Conservation (phyloP, 2,888 invertebrate genomes). For the Tortrix viridana region DNA sequence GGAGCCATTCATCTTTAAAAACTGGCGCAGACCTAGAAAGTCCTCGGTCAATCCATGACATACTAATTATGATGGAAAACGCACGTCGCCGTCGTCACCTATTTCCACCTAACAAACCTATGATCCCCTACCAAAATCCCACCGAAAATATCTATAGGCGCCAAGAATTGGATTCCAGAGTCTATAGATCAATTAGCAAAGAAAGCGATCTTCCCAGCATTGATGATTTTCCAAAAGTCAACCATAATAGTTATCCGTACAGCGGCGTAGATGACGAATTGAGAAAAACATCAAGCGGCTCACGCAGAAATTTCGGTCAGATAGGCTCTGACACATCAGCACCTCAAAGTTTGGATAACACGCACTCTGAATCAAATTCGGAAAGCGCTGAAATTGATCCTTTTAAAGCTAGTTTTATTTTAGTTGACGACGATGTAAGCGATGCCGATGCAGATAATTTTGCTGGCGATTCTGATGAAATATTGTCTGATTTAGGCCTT, state of each 20-base stretch:
- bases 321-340: background rate
- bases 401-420: background rate
- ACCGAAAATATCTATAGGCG: too few species aligned
- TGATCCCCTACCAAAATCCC: too few species aligned
- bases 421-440: background rate
- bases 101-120: too few species aligned
- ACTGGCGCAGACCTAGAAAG: background rate
- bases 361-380: background rate
- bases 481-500: slow-evolving; percentile 1
- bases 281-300: background rate
- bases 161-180: too few species aligned
- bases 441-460: background rate
- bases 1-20: background rate
- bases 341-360: background rate
- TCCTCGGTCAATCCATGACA: background rate
- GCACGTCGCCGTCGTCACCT: background rate
- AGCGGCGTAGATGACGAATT: background rate
- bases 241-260: too few species aligned
- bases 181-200: too few species aligned
- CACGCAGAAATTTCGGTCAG: background rate
- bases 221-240: too few species aligned
- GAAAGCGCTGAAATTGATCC: background rate
- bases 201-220: too few species aligned
- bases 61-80: background rate
- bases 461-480: background rate